These are phyloP conservation scores for Branchellion lobata DNA, from an alignment of 2,888 invertebrate genomes.

Conservation along the genomic window DNA sequence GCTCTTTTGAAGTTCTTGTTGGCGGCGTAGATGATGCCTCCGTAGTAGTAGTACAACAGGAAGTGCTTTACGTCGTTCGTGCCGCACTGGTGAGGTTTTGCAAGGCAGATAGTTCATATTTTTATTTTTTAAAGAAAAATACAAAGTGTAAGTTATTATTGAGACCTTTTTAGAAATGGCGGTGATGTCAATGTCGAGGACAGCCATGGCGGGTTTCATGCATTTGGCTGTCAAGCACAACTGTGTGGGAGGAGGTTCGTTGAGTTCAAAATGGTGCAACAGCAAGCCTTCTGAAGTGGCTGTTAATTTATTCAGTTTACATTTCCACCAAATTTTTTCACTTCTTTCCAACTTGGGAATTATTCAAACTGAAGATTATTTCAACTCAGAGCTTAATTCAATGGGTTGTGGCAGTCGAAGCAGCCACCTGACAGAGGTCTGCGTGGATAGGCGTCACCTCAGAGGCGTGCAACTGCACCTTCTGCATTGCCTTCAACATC, in stretches of 20 bases:
- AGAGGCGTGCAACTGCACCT: slow-evolving; percentile 81
- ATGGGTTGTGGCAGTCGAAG: no score
- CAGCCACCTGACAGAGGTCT: slow-evolving; percentile 79
- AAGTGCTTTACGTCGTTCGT: slow-evolving; percentile 85
- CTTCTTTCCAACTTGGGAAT: no score
- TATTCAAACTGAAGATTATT: no score
- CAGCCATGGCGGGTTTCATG: slow-evolving; percentile 83
- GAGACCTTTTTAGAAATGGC: slow-evolving; percentile 82
- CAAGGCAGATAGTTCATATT: background rate
- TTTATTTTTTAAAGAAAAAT: background rate
- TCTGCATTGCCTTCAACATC: slow-evolving; percentile 79
- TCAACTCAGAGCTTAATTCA: no score
- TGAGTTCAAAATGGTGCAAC: no score
- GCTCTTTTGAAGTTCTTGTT: slow-evolving; percentile 89
- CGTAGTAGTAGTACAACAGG: slow-evolving; percentile 91
- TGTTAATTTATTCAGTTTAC: no score
- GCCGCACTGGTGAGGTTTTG: slow-evolving; percentile 67
- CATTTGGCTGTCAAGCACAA: slow-evolving; percentile 85
- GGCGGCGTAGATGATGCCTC: slow-evolving; percentile 93
- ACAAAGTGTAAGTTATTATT: background rate
- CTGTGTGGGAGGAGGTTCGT: slow-evolving; percentile 52
- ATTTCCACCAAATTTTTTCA: no score
- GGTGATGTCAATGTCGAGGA: slow-evolving; percentile 85
- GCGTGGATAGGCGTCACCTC: slow-evolving; percentile 92
- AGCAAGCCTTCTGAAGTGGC: no score